Evolutionary conservation across 2,888 invertebrate genomes (phyloP).

Genomic region (Drosophila percnosoma): DNA sequence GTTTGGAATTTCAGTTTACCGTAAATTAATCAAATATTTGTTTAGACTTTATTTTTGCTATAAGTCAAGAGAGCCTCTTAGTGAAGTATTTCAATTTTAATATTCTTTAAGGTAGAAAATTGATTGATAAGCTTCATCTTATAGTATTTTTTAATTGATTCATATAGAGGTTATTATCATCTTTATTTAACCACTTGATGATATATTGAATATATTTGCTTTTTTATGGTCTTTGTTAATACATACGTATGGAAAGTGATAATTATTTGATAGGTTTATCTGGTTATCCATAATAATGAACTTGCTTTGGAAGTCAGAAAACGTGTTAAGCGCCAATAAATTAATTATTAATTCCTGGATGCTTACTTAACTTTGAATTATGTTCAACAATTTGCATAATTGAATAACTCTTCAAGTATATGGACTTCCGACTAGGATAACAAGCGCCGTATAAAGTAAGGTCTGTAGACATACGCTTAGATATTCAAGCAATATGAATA

Average conservation of each 20-base stretch:
- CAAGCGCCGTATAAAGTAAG: not conserved
- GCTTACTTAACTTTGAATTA: not conserved
- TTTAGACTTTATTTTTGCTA: too few relatives aligned
- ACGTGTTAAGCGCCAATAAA: not conserved
- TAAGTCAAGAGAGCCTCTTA: not conserved
- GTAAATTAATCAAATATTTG: not conserved
- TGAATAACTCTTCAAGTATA: not conserved
- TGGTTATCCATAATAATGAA: not conserved
- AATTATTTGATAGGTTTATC: not conserved
- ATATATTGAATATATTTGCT: not conserved
- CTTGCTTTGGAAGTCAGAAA: not conserved
- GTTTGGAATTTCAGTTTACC: not conserved
- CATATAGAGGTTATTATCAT: not conserved
- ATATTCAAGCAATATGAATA: conserved; percentile 25
- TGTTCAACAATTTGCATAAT: not conserved
- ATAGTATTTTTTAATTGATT: not conserved
- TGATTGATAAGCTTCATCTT: not conserved
- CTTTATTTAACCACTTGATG: not conserved
- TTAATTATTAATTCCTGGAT: too few relatives aligned
- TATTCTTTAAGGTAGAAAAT: not conserved
- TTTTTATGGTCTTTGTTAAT: not conserved
- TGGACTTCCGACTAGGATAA: not conserved
- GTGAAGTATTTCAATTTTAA: not conserved
- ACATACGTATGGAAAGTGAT: not conserved
- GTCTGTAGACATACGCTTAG: not conserved